These are phyloP conservation scores for Boleophthalmus pectinirostris DNA, from an alignment of 2,113 vertebrate species.

Conservation along the genomic window DNA sequence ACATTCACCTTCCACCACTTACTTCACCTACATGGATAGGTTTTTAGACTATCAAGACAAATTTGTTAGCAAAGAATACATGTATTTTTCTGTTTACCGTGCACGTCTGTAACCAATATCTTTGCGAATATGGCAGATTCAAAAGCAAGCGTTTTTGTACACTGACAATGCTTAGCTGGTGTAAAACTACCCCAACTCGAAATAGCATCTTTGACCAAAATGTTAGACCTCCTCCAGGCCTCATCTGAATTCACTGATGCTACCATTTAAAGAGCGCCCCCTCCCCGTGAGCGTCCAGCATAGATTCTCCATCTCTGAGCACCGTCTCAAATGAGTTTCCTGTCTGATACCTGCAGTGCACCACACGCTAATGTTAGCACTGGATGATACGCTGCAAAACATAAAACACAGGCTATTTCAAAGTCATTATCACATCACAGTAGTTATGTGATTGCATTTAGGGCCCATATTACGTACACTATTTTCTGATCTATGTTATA, in stretches of 20 bases:
- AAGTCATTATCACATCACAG: no score
- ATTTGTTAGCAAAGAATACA: not conserved
- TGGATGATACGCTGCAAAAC: not conserved
- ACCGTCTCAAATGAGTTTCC: not conserved
- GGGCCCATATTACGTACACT: no score
- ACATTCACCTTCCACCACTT: no score
- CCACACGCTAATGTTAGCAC: not conserved
- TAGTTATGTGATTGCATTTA: no score
- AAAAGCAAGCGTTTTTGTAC: not conserved
- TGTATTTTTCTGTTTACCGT: not conserved
- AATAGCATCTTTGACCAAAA: not conserved
- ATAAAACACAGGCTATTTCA: no score
- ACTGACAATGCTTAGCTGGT: not conserved
- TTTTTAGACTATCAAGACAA: not conserved
- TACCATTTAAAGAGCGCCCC: not conserved
- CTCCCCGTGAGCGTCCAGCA: constrained; percentile 4
- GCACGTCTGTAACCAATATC: not conserved
- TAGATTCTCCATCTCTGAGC: not conserved
- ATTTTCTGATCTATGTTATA: no score
- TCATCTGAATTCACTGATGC: constrained; percentile 6
- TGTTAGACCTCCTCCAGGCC: not conserved
- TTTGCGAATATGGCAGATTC: not conserved
- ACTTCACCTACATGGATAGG: not conserved
- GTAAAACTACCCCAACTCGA: not conserved
- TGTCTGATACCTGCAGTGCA: not conserved